Evolutionary conservation across 1,140 invertebrate species (phyloP), one percentile per base, ranked within the genome.

Genomic region (Drosophila kanapiae): DNA sequence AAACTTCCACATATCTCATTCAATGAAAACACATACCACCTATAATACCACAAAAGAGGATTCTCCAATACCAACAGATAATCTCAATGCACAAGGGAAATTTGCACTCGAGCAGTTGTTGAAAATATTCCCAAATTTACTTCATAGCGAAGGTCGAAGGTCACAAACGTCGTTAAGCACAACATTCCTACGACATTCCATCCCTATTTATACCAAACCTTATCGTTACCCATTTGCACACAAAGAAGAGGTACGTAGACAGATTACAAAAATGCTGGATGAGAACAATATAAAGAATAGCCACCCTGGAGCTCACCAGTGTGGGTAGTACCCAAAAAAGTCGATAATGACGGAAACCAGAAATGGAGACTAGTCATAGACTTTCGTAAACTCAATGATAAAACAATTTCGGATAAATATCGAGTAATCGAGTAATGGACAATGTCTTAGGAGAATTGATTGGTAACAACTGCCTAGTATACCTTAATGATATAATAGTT

Each of bases 241-340:
- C 29, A 71, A 42, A 14, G 27, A 72, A 7, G 16, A 63, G 23
- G 53, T 72, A 18, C 37, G 29, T 3, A 49, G 57, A 3, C 37
- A 64, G 42, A 49, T 71, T 33, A 4, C 23, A 4, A 56, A 61
- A 48, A 70, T 70, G 58, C 35, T 70, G 4, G 33, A 57, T 14
- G 49, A 61, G 14, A 63, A 51, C 14, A 63, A 57, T 18, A 71
- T 69, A 6, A 53, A 27, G 27, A 60, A 43, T 11, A 53, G 47
- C 14, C 31, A 61, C 51, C 59, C 16, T 71, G 59, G 53, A 33
- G 43, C 29, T 43, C 68, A 31, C 56, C 37, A 11, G 56, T 68
- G 18, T 38, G 42, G 42, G 14, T 38, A 27, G 53, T 49, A 10
- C 43, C 53, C 3, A 57, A 47, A 1, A 60, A 42, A 23, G 10